Base-by-base conservation (phyloP, 2,113 vertebrate species). In the Labeo catla region DNA sequence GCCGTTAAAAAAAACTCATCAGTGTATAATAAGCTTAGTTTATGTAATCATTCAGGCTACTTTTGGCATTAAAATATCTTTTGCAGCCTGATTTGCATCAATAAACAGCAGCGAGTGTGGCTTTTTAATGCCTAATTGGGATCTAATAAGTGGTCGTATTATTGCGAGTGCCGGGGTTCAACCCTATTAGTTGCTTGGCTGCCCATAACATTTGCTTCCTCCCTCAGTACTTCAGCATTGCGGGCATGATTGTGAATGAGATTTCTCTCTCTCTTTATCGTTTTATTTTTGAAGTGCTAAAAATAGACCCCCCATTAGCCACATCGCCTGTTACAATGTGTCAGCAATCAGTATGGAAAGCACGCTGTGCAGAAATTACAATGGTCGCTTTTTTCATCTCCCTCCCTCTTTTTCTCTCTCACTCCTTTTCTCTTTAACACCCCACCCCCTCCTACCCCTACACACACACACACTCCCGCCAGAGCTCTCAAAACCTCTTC, bases 131-230 rank as follows among this genome's bases (percentile, higher is more conserved):
- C 93, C 92, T 95, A 95, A 95, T 95, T 94, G 93, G 93, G 91
- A 90, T 89, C 94, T 95, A 95, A 95, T 95, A 94, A 94, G 94
- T 91, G 93, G 93, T 94, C 90, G 90, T 92, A 95, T 95, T 94
- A 95, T 94, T 93, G 93, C 93, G 92, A 94, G 94, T 94, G 92
- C 91, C 87, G 92, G 92, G 93, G 94, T 94, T 94, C 93, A 95
- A 93, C 93, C 93, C 94, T 95, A 95, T 95, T 95, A 95, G 95
- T 93, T 95, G 95, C 94, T 94, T 94, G 94, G 95, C 93, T 95
- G 94, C 93, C 93, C 93, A 93, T 93, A 94, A 94, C 93, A 94
- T 95, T 95, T 94, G 90, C 90, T 92, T 90, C 91, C 92, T 92
- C 91, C 91, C 92, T 90, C 74, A 86, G 89, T 90, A 88, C 90